phyloP scores from a whole-genome alignment of 2,113 vertebrate species.

The Podocnemis expansa region DNA sequence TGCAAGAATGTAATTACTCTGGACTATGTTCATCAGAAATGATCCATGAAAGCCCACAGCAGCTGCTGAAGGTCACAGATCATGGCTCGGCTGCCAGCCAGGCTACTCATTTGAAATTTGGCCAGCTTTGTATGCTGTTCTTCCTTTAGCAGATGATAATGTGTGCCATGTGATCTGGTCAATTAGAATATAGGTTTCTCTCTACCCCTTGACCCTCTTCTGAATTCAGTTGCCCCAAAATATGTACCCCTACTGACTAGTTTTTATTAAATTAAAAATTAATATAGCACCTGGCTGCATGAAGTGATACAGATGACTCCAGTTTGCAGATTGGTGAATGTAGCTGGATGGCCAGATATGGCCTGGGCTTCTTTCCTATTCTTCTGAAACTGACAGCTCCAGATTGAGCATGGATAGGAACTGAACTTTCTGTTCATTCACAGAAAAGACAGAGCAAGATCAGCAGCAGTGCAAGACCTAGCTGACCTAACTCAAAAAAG shows the following conservation, averaged over 20 bases:
- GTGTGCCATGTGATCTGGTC: background rate
- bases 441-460: background rate
- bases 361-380: background rate
- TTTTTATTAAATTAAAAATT: background rate
- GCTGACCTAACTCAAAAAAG: background rate
- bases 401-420: background rate
- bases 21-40: slow-evolving; percentile 38
- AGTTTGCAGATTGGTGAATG: background rate
- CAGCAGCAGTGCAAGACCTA: background rate
- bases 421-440: background rate
- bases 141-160: background rate
- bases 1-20: slow-evolving; percentile 43
- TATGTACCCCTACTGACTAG: background rate
- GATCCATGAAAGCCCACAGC: background rate
- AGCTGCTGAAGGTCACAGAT: background rate
- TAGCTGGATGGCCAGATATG: background rate
- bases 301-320: background rate
- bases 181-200: background rate
- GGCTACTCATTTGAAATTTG: slow-evolving; percentile 2
- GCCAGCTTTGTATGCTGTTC: background rate
- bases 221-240: background rate
- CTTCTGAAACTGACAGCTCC: background rate
- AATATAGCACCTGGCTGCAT: background rate
- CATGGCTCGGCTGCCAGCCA: background rate
- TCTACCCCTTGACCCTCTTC: background rate